phyloP scores from a whole-genome alignment of 1,140 invertebrate species.

The Tetramorium simillimum region DNA sequence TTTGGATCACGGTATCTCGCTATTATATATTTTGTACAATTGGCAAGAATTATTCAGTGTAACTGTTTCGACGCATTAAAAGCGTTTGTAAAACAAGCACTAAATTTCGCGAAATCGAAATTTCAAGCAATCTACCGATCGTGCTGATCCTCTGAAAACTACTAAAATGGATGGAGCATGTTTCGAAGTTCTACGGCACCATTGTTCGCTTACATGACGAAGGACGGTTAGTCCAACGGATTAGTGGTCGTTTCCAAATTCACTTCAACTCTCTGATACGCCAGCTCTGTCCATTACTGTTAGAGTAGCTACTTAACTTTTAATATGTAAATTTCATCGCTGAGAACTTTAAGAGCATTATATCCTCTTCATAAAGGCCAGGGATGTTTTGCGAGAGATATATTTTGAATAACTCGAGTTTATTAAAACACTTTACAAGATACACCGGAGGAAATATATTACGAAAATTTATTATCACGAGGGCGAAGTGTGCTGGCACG shows the following conservation, averaged over 20 bases:
- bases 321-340: conserved; percentile 48
- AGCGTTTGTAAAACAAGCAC: neutral
- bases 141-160: conserved; percentile 34
- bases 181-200: conserved; percentile 52
- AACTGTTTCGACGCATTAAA: neutral
- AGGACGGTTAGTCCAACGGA: conserved; percentile 45
- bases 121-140: conserved; percentile 36
- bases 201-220: conserved; percentile 37
- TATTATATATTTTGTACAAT: neutral
- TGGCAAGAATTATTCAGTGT: neutral
- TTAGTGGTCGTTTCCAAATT: conserved; percentile 63
- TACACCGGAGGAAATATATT: neutral
- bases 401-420: conserved; percentile 10
- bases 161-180: conserved; percentile 60
- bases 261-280: conserved; percentile 27
- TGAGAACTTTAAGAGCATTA: conserved; percentile 8
- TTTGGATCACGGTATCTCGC: neutral
- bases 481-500: neutral
- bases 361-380: neutral
- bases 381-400: neutral
- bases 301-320: conserved; percentile 50
- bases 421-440: neutral
- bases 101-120: conserved; percentile 17
- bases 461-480: neutral
- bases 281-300: conserved; percentile 35